Base-by-base conservation (phyloP, 2,797 vertebrate genomes). In the Aquila chrysaetos region DNA sequence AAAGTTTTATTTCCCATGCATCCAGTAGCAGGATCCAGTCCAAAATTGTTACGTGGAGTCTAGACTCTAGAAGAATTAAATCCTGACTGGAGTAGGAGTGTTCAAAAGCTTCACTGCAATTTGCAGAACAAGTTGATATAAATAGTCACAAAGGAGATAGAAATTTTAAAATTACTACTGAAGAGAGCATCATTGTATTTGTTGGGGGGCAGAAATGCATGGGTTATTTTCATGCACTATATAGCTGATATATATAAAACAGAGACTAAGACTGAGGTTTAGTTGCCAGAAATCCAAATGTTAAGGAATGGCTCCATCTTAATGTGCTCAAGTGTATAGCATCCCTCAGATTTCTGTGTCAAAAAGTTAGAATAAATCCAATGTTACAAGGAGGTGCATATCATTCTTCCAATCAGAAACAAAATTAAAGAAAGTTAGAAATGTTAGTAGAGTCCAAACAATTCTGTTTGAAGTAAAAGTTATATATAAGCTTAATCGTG, bases 231-330 rank as follows among this genome's bases (percentile, higher is more conserved):
- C 39, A 63, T 22, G 6, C 5, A 6, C 8, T 76, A 0, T 44
- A 18, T 51, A 63, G 51, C 49, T 53, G 28, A 30, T 61, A 7
- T 25, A 4, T 23, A 27, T 51, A 39, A 89, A 91, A 31, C 25
- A 75, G 72, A 27, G 46, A 43, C n/a, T 33, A 44, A 60, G 64
- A 85, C 64, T 61, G 48, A 81, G 60, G n/a, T 60, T 51, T 18
- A 78, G 69, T 72, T 95, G 72, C 63, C 65, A 81, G 82, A 91
- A 94, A 90, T 81, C 75, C 76, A 95, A 96, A 96, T 90, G 89
- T 97, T 97, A 97, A 94, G 79, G 94, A 96, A 96, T 96, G 94
- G 96, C 95, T 97, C 96, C 96, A 97, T 97, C 97, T 97, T 97
- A 97, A 90, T 97, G 96, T 84, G 64, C 69, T 91, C 20, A 63